These are phyloP conservation scores for Hartigia nigra DNA, from an alignment of 2,888 invertebrate genomes.

Conservation along the genomic window DNA sequence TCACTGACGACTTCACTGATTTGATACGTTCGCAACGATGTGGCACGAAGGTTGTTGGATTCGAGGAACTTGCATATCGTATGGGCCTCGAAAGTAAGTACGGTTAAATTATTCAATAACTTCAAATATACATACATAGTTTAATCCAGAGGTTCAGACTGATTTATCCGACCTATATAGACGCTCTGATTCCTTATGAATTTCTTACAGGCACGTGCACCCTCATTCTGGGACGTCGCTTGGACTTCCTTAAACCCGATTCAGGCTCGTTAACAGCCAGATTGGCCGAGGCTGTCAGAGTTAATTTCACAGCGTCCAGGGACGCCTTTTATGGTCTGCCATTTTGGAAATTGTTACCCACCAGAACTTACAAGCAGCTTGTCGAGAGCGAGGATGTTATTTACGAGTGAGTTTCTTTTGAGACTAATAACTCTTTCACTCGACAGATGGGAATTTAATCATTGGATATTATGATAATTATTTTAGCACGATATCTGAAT, in stretches of 20 bases:
- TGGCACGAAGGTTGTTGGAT: slow-evolving; percentile 64
- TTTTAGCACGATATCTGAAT: slow-evolving; percentile 79
- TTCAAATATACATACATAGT: neutral
- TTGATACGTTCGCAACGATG: slow-evolving; percentile 72
- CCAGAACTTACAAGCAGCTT: slow-evolving; percentile 77
- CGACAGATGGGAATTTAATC: neutral
- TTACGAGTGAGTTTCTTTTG: slow-evolving; percentile 73
- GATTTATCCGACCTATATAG: neutral
- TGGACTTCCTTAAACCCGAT: slow-evolving; percentile 77
- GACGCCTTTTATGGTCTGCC: slow-evolving; percentile 87
- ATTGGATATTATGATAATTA: neutral
- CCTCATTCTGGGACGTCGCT: slow-evolving; percentile 80
- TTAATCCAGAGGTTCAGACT: neutral
- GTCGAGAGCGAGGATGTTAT: slow-evolving; percentile 81
- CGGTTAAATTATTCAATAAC: neutral
- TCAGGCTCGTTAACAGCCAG: slow-evolving; percentile 71
- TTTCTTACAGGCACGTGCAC: slow-evolving; percentile 75
- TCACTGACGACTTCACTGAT: slow-evolving; percentile 82
- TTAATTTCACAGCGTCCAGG: slow-evolving; percentile 81
- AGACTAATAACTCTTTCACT: neutral
- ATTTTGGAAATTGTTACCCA: slow-evolving; percentile 83
- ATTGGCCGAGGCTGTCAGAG: slow-evolving; percentile 79
- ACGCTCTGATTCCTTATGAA: slow-evolving; percentile 22
- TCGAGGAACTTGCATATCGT: slow-evolving; percentile 80
- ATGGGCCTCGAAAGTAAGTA: slow-evolving; percentile 83